Evolutionary conservation across 2,888 invertebrate species (phyloP).

Genomic region (Parnassius mnemosyne): DNA sequence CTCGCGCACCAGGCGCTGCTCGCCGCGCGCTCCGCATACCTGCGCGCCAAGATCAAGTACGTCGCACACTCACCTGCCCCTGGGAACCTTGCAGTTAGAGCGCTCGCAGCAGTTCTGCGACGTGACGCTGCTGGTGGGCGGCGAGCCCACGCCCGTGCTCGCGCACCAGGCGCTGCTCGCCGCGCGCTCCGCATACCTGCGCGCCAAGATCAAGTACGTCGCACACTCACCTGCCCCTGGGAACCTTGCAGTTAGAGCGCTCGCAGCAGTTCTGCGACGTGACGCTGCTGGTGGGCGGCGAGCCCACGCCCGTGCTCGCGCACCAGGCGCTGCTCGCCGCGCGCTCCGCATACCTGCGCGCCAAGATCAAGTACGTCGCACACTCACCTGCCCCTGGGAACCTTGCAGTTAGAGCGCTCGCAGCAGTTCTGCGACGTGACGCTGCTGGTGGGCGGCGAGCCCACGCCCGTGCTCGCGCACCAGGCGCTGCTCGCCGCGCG

Average conservation of each 20-base stretch:
- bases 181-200: slow-evolving; percentile 90
- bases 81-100: background rate
- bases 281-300: slow-evolving; percentile 89
- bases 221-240: too few species aligned
- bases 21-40: slow-evolving; percentile 91
- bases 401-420: slow-evolving; percentile 66
- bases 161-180: slow-evolving; percentile 95
- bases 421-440: slow-evolving; percentile 95
- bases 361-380: slow-evolving; percentile 72
- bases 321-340: slow-evolving; percentile 96
- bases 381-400: too few species aligned
- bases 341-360: slow-evolving; percentile 88
- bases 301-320: slow-evolving; percentile 86
- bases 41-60: slow-evolving; percentile 82
- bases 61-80: slow-evolving; percentile 22
- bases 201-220: slow-evolving; percentile 78
- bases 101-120: slow-evolving; percentile 94
- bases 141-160: slow-evolving; percentile 85
- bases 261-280: slow-evolving; percentile 95
- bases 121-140: slow-evolving; percentile 91
- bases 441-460: slow-evolving; percentile 88
- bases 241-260: slow-evolving; percentile 47
- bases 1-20: slow-evolving; percentile 94
- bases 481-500: slow-evolving; percentile 94
- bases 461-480: slow-evolving; percentile 89